These are phyloP conservation scores for Branchinecta lindahli DNA, from an alignment of 1,140 invertebrate genomes.

Conservation along the genomic window DNA sequence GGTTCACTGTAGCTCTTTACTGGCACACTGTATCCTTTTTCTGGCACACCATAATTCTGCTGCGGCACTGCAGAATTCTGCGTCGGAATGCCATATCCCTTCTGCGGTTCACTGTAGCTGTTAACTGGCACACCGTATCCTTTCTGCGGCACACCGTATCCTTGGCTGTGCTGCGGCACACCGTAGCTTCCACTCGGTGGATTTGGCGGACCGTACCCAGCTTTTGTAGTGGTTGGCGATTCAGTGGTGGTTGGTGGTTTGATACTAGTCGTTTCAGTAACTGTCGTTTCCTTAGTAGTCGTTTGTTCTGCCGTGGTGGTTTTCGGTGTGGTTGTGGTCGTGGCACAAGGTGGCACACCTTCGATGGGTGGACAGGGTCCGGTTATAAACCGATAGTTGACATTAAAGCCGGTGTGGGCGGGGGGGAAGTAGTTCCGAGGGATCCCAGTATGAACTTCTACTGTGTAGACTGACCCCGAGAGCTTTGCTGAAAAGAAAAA, in stretches of 20 bases:
- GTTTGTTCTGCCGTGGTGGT: background rate
- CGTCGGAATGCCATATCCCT: background rate
- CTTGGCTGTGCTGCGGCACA: background rate
- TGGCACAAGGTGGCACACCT: background rate
- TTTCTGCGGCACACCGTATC: background rate
- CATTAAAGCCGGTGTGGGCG: background rate
- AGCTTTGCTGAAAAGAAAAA: background rate
- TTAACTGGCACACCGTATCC: background rate
- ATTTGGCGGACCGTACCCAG: background rate
- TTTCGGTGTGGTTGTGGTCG: background rate
- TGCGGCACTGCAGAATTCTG: background rate
- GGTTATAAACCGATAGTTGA: background rate
- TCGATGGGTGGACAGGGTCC: background rate
- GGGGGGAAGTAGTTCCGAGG: background rate
- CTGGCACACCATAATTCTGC: background rate
- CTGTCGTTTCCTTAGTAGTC: background rate
- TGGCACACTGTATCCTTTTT: background rate
- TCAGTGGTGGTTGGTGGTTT: background rate
- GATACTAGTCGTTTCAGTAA: background rate
- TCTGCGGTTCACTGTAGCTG: background rate
- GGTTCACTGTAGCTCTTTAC: background rate
- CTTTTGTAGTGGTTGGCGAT: background rate
- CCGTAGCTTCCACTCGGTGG: background rate
- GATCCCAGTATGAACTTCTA: background rate
- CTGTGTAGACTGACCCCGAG: background rate